phyloP scores from a whole-genome alignment of 2,888 invertebrate species.

The Tinea pellionella region DNA sequence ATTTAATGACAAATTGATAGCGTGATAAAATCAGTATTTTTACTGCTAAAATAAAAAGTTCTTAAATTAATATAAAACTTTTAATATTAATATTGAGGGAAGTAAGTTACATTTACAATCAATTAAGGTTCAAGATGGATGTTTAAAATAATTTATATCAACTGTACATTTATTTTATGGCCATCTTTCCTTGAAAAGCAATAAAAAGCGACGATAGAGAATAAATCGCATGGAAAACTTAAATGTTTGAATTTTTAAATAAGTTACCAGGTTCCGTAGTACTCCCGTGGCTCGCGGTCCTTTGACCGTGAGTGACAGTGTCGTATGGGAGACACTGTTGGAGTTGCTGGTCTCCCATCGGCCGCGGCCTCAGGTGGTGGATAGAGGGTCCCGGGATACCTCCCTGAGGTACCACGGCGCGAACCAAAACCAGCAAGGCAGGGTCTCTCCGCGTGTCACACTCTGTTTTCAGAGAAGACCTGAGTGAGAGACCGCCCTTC shows the following conservation, averaged over 20 bases:
- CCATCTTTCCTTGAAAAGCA: conserved; percentile 4
- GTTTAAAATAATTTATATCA: conserved; percentile 3
- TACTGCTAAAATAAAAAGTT: background rate
- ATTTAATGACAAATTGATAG: no score
- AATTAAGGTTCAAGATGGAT: background rate
- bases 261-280: background rate
- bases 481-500: no score
- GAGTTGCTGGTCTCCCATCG: no score
- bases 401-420: no score
- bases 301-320: no score
- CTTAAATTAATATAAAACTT: background rate
- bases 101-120: background rate
- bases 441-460: no score
- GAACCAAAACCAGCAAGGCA: no score
- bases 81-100: background rate
- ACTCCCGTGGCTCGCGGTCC: no score
- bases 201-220: background rate
- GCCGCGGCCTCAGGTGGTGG: no score
- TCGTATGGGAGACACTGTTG: no score
- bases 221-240: background rate
- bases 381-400: no score
- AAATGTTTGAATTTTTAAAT: background rate
- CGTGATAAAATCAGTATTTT: background rate
- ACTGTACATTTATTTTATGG: background rate
- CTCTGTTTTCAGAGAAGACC: no score